phyloP scores from a whole-genome alignment of 2,888 invertebrate genomes.

The Caenorhabditis sinica region DNA sequence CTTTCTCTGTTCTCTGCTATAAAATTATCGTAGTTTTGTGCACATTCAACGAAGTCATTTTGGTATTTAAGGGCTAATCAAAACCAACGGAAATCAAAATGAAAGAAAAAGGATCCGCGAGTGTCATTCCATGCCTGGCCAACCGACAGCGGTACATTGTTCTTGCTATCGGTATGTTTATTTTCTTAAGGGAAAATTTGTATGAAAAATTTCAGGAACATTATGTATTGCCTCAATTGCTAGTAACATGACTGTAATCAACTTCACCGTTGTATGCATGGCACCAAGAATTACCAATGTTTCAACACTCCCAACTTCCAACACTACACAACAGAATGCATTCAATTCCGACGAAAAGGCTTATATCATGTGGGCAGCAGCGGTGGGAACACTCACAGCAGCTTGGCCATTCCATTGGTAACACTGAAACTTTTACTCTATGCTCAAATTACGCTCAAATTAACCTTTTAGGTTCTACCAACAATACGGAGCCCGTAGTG shows the following conservation, averaged over 20 bases:
- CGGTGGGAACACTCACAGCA: slow-evolving; percentile 75
- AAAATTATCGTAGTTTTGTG: neutral
- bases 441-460: no score
- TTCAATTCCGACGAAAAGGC: slow-evolving; percentile 74
- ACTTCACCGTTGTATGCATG: slow-evolving; percentile 82
- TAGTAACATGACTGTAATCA: slow-evolving; percentile 80
- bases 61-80: slow-evolving; percentile 19
- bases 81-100: slow-evolving; percentile 30
- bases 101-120: slow-evolving; percentile 31
- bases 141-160: slow-evolving; percentile 72
- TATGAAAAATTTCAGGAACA: slow-evolving; percentile 65
- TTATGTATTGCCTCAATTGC: slow-evolving; percentile 78
- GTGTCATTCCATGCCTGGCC: slow-evolving; percentile 37
- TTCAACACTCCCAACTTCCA: neutral
- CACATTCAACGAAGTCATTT: neutral
- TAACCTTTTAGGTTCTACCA: slow-evolving; percentile 71
- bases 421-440: slow-evolving; percentile 1
- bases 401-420: slow-evolving; percentile 78
- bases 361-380: slow-evolving; percentile 77
- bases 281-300: slow-evolving; percentile 40
- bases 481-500: slow-evolving; percentile 76
- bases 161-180: slow-evolving; percentile 68
- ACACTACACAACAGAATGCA: neutral
- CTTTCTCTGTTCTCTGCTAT: neutral
- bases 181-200: neutral